These are phyloP conservation scores for Acanthisitta chloris DNA, from an alignment of 2,113 vertebrate genomes.

Conservation along the genomic window DNA sequence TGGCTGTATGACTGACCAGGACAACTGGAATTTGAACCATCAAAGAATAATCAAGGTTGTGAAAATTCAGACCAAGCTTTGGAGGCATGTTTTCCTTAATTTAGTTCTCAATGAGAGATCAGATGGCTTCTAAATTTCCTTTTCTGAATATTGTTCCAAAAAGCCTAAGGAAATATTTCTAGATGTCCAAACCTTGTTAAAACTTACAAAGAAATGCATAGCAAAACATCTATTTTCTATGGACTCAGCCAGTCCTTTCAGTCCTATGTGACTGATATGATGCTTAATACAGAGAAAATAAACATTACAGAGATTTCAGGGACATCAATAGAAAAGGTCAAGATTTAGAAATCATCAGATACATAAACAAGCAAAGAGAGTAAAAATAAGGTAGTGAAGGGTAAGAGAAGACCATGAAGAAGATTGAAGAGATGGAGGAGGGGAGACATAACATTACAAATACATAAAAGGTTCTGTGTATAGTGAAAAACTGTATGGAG, in stretches of 20 bases:
- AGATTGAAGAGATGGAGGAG: neutral
- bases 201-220: neutral
- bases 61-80: neutral
- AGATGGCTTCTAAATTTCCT: neutral
- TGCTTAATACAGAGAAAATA: neutral
- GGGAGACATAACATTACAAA: neutral
- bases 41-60: neutral
- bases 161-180: neutral
- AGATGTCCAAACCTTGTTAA: neutral
- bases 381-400: neutral
- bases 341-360: neutral
- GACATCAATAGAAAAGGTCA: neutral
- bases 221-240: neutral
- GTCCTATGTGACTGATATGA: neutral
- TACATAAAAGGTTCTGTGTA: neutral
- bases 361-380: neutral
- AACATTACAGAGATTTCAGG: neutral
- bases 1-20: neutral
- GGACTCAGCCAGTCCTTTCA: neutral
- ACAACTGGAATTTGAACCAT: neutral
- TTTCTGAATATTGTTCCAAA: neutral
- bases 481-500: neutral
- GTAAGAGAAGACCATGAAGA: neutral
- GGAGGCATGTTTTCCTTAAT: neutral
- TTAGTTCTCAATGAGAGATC: fast-evolving